Base-by-base conservation (phyloP, 2,797 vertebrate species). In the Thamnophis elegans region DNA sequence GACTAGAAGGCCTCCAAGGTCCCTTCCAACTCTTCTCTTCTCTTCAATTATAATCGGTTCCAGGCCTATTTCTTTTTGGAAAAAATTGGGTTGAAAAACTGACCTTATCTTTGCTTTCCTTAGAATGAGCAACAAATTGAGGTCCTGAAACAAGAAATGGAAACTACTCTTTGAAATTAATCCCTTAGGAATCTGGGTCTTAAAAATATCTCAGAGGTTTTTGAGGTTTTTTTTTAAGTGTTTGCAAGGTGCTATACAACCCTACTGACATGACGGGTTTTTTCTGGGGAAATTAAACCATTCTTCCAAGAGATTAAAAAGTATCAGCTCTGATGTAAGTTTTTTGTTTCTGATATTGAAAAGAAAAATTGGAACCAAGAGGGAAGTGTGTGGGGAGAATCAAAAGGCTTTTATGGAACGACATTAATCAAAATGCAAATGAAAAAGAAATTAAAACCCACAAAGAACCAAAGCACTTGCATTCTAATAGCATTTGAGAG, bases 111-210 rank as follows among this genome's bases (percentile, higher is more conserved):
- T 25, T 90, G 4, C 11, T 2, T 2, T 13, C 0, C 4, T 56
- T 56, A 0, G 18, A 1, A 62, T 59, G 1, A 20, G 86, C 54
- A 78, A 68, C 36, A 94, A 28, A 89, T 0, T 11, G 42, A 85
- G 86, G 88, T 89, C 54, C 78, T 16, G 26, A 0, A 1, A 91
- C 90, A 59, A 47, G 60, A 56, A 55, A 26, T 0, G 56, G 20
- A 92, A 95, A 94, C 56, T 87, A 82, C 86, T 92, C 16, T 59
- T n/a, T 95, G n/a, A 91, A 94, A 91, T 59, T 53, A 94, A 93
- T 93, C 85, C 54, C 93, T 54, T 26, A 60, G 0, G 0, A 85
- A 90, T 91, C 78, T 22, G 22, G 90, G 92, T 91, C 1, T 51
- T 1, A 2, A 25, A 0, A 2, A 7, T 0, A 0, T 32, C 42